A percentile compares a stretch with the other conserved stretches of the same genome.
Evolutionary conservation across 2,797 vertebrate species (phyloP).

Genomic region (Sphenodon punctatus): DNA sequence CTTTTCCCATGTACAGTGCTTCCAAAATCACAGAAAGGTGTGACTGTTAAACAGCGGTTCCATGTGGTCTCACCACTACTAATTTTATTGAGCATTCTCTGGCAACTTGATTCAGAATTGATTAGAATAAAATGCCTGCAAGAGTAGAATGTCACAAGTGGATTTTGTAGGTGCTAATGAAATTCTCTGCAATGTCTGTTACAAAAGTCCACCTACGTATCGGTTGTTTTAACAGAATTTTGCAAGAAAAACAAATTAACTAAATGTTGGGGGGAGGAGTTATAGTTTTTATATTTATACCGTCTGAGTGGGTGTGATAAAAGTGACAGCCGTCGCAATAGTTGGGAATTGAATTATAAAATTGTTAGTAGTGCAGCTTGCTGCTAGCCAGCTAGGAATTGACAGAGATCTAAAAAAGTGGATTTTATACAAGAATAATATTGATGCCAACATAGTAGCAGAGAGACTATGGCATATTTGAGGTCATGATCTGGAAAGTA

Average conservation of each 20-base stretch:
- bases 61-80: neutral
- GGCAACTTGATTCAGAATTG: neutral
- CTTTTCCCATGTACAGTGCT: no score
- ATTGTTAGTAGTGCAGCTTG: neutral
- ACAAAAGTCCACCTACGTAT: neutral
- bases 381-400: neutral
- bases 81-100: neutral
- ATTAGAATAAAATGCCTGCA: neutral
- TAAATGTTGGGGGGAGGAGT: neutral
- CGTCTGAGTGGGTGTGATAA: neutral
- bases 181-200: neutral
- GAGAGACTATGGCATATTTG: neutral
- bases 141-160: neutral
- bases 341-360: neutral
- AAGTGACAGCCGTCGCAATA: neutral
- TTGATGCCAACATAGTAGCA: neutral
- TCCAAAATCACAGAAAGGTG: no score
- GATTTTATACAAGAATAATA: neutral
- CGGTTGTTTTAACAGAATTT: neutral
- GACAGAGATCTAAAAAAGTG: neutral
- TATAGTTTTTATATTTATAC: neutral
- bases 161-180: neutral
- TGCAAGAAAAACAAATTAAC: neutral
- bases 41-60: neutral
- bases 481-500: neutral